Percentiles rank a stretch among this genome's conserved stretches.
Conservation (phyloP, 1,140 invertebrate genomes). For the Mya arenaria region DNA sequence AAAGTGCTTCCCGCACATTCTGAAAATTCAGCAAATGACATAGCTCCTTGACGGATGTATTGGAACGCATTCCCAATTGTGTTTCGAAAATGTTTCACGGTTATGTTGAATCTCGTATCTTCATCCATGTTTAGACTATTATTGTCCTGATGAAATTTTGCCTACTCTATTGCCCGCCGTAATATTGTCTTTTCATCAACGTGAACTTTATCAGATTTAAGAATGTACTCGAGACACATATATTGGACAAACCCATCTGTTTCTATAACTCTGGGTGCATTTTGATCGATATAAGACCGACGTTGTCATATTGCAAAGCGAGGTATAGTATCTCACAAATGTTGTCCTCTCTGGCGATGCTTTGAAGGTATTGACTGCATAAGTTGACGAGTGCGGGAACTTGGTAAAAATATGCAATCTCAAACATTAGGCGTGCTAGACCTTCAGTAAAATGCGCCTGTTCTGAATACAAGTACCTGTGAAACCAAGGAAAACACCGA, state of each 20-base stretch:
- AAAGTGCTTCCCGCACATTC: too few relatives aligned
- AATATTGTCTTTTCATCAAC: background rate
- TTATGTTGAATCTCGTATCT: too few relatives aligned
- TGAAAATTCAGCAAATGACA: too few relatives aligned
- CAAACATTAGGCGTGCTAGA: background rate
- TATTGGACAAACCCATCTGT: background rate
- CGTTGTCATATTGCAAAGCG: background rate
- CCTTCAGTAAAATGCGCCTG: background rate
- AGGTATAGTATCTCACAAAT: background rate
- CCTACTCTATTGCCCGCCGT: background rate
- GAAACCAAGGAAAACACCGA: too few relatives aligned
- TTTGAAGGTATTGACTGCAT: background rate
- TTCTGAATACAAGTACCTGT: background rate
- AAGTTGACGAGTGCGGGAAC: background rate
- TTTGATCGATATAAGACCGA: background rate
- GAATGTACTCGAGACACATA: background rate
- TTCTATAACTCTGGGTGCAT: background rate
- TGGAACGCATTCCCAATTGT: too few relatives aligned
- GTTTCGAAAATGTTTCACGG: too few relatives aligned
- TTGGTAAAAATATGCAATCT: background rate
- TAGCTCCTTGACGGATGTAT: too few relatives aligned
- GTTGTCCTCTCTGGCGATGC: background rate
- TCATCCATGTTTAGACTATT: too few relatives aligned
- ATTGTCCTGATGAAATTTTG: too few relatives aligned
- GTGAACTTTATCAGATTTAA: background rate